Evolutionary conservation across 2,113 vertebrate genomes (phyloP).

Genomic region (Daphoenositta chrysoptera): DNA sequence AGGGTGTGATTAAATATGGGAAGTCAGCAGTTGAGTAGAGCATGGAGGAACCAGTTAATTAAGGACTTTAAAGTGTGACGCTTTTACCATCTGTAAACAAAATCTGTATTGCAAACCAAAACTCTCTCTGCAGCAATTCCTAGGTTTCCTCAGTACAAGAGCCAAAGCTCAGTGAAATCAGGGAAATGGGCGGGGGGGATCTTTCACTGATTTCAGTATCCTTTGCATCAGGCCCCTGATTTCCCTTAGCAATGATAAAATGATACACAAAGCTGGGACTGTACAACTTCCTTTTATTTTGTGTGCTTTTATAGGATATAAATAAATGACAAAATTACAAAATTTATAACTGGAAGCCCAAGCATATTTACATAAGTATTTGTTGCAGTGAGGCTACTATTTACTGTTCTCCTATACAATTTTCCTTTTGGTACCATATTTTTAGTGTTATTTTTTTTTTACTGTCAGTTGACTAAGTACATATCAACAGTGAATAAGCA

Average conservation of each 20-base stretch:
- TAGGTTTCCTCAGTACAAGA: not conserved
- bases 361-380: slow-evolving; percentile 93
- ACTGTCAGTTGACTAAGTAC: slow-evolving; percentile 84
- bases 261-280: slow-evolving; percentile 66
- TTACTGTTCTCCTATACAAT: slow-evolving; percentile 81
- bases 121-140: not conserved
- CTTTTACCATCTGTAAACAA: not conserved
- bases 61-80: not conserved
- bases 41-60: not conserved
- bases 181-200: not conserved
- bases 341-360: slow-evolving; percentile 99
- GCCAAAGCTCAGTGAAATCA: not conserved
- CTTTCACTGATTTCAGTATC: not conserved
- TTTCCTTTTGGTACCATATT: slow-evolving; percentile 86
- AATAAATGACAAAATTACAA: slow-evolving; percentile 99
- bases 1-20: not conserved
- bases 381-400: slow-evolving; percentile 85
- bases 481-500: slow-evolving; percentile 97
- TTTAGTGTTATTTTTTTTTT: slow-evolving; percentile 77
- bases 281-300: slow-evolving; percentile 96
- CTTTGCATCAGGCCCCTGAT: not conserved
- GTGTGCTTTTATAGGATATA: slow-evolving; percentile 99
- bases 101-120: not conserved
- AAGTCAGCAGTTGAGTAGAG: not conserved
- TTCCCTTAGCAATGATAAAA: slow-evolving; percentile 25